Evolutionary conservation across 92 coral and sea anemone species (phyloP).

Genomic region (Porites evermanni): DNA sequence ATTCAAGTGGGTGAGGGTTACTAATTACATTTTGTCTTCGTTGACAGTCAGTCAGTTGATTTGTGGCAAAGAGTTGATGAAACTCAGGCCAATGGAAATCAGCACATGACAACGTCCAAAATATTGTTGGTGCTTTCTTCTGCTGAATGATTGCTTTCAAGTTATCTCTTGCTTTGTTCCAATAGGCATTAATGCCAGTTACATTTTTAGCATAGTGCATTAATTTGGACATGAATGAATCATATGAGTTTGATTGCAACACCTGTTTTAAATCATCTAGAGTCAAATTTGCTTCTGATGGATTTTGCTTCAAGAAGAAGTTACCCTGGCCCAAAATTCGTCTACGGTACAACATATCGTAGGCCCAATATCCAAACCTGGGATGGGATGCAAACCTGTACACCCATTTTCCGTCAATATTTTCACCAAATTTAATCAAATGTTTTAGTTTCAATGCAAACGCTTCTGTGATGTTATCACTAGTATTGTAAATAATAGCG

Average conservation of each 20-base stretch:
- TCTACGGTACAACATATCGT: constrained; percentile 45
- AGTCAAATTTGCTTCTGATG: constrained; percentile 47
- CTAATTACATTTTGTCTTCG: constrained; percentile 46
- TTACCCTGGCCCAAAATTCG: constrained; percentile 36
- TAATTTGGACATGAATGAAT: constrained; percentile 41
- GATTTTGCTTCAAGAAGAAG: constrained; percentile 50
- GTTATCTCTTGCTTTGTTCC: constrained; percentile 61
- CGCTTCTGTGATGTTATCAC: constrained; percentile 33
- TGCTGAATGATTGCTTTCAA: constrained; percentile 56
- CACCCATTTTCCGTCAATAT: constrained; percentile 54
- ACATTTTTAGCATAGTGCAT: constrained; percentile 67
- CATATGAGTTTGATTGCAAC: constrained; percentile 50
- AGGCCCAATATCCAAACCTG: constrained; percentile 64
- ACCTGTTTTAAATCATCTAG: constrained; percentile 39
- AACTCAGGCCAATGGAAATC: constrained; percentile 71
- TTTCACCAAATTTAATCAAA: constrained; percentile 54
- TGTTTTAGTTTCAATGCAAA: constrained; percentile 61
- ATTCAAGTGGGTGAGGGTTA: constrained; percentile 58
- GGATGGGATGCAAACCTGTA: constrained; percentile 58
- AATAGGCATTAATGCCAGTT: constrained; percentile 64
- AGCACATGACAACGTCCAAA: constrained; percentile 67
- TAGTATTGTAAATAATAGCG: constrained; percentile 8
- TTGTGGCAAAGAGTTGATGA: constrained; percentile 46
- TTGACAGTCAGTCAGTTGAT: constrained; percentile 31
- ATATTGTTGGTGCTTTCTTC: constrained; percentile 62